Base-by-base conservation (phyloP, 2,888 invertebrate genomes). In the Aphidius colemani region DNA sequence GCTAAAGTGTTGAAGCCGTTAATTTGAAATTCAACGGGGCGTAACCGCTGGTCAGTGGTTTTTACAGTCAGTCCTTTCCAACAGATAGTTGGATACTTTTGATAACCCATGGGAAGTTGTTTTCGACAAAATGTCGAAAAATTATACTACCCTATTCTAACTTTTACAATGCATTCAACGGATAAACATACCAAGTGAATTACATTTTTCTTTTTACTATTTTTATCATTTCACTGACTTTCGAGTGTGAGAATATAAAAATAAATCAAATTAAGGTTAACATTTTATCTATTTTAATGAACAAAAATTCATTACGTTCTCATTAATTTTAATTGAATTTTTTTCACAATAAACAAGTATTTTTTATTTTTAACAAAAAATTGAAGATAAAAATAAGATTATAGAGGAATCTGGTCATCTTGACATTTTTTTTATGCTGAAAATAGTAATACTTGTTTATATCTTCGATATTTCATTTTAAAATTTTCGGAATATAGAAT, bases 1-100 rank as follows among this genome's bases (percentile, higher is more conserved):
- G 45, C 13, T 56, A 18, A 30, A 45, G 45, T 9, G 18, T 48
- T 30, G 57, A 39, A 40, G 18, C 5, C 10, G 57, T 10, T 57
- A 57, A 46, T 46, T 57, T 46, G n/a, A 18, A 57, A 57, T 46
- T 57, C 46, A 46, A 57, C 57, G 46, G 45, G 46, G 46, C 46
- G 11, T 57, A 39, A 39, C 46, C 57, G 46, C 30, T 18, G 56
- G 18, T 30, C 57, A 40, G 57, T 48, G 57, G 57, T 57, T 48
- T 39, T 46, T 43, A n/a, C 11, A 56, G 57, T 57, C 48, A 46
- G 46, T 45, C 46, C 46, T 45, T 46, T 30, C 46, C 44, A 30
- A 30, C 30, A 30, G 5, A 30, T 30, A 30, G 30, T 30, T 30
- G 30, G 30, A 30, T 30, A 30, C 30, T 30, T 46, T 10, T 46